Percentiles rank a stretch among this genome's conserved stretches.
phyloP scores from a whole-genome alignment of 2,113 vertebrate species.

The Embiotoca jacksoni region DNA sequence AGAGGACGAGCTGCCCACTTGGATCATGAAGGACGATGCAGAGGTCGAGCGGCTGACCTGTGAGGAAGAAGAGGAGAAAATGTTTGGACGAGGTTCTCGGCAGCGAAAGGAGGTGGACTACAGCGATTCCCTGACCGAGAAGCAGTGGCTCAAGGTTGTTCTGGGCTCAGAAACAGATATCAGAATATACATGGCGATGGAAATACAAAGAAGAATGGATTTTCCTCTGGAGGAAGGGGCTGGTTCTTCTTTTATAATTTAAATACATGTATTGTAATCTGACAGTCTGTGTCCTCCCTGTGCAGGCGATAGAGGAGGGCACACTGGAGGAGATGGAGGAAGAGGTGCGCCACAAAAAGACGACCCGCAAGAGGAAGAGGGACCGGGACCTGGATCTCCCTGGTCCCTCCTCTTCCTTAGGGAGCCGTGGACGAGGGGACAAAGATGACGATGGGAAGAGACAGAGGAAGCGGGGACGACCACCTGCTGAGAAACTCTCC shows the following conservation, averaged over 20 bases:
- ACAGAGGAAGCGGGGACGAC: slow-evolving; percentile 93
- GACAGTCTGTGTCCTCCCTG: background rate
- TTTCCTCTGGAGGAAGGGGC: background rate
- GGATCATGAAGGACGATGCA: slow-evolving; percentile 98
- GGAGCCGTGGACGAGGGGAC: slow-evolving; percentile 87
- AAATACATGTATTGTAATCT: background rate
- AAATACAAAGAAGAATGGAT: background rate
- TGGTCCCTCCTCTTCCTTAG: slow-evolving; percentile 85
- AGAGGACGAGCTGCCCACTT: slow-evolving; percentile 95
- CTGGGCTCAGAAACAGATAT: background rate
- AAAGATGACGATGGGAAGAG: slow-evolving; percentile 91
- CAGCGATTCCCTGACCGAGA: slow-evolving; percentile 96
- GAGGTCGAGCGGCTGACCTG: slow-evolving; percentile 97
- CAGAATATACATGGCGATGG: background rate
- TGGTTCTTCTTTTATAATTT: background rate
- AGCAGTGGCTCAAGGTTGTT: slow-evolving; percentile 91
- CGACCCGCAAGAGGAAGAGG: slow-evolving; percentile 92
- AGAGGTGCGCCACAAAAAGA: slow-evolving; percentile 95
- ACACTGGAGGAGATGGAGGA: slow-evolving; percentile 97
- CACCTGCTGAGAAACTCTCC: slow-evolving; percentile 92
- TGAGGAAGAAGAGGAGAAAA: slow-evolving; percentile 97
- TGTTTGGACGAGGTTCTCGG: slow-evolving; percentile 96
- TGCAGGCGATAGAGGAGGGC: slow-evolving; percentile 95
- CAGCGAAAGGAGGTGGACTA: slow-evolving; percentile 97
- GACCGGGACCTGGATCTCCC: slow-evolving; percentile 89